Conservation (phyloP, 2,113 vertebrate species). For the Arizona elegans region DNA sequence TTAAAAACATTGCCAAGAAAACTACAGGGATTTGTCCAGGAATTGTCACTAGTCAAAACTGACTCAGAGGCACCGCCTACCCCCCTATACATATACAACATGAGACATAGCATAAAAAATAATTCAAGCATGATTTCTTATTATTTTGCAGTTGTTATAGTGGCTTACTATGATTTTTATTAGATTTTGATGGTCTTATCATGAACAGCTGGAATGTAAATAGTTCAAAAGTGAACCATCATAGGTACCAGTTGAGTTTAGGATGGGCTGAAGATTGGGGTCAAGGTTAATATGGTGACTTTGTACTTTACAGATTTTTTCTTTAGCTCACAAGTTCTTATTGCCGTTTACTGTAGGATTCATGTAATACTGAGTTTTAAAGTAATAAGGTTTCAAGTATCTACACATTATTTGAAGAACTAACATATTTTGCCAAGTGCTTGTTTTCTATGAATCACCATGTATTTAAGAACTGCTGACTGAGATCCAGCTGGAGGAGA, state of each 20-base stretch:
- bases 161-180: background rate
- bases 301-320: background rate
- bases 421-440: constrained; percentile 34
- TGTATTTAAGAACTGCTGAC: constrained; percentile 43
- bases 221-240: background rate
- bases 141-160: background rate
- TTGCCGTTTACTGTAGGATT: background rate
- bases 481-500: constrained; percentile 46
- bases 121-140: background rate
- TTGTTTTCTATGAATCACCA: background rate
- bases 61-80: background rate
- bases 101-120: background rate
- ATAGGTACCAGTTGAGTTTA: background rate
- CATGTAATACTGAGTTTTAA: background rate
- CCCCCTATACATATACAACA: background rate
- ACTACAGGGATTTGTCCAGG: background rate
- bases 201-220: background rate
- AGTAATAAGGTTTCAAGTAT: constrained; percentile 5
- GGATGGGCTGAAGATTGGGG: background rate
- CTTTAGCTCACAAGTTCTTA: background rate
- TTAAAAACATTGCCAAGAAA: background rate
- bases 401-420: constrained; percentile 41
- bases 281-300: background rate
- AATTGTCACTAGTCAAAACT: background rate
- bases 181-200: background rate